Evolutionary conservation across 1,140 invertebrate genomes (phyloP).

Genomic region (Helicoverpa armigera): DNA sequence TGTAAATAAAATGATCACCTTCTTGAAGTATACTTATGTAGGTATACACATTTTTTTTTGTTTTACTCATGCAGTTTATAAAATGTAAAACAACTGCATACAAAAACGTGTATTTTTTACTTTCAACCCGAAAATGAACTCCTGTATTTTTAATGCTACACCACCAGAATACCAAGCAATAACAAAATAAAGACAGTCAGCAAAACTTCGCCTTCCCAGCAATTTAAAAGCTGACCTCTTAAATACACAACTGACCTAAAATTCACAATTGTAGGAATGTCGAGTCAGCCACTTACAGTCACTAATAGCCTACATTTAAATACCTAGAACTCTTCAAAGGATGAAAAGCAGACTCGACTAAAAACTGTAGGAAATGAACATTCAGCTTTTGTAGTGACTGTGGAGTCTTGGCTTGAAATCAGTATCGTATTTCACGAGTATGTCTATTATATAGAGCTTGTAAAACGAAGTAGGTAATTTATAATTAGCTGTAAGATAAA

Average conservation of each 20-base stretch:
- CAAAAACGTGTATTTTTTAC: no score
- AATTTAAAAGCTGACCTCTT: background rate
- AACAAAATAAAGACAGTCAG: background rate
- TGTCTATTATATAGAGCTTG: no score
- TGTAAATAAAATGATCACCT: no score
- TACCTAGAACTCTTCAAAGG: conserved; percentile 31
- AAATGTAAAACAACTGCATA: no score
- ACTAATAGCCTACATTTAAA: conserved; percentile 30
- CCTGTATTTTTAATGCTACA: background rate
- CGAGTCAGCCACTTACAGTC: conserved; percentile 26
- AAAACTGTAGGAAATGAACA: conserved; percentile 16
- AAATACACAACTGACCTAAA: conserved; percentile 22
- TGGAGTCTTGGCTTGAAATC: background rate
- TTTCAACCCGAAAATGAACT: background rate
- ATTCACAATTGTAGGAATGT: conserved; percentile 10
- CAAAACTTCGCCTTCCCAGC: background rate
- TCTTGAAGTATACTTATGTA: no score
- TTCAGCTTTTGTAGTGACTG: conserved; percentile 1
- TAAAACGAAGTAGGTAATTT: no score
- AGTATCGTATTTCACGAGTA: no score
- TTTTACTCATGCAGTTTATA: no score
- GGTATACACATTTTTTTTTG: no score
- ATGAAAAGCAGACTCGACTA: conserved; percentile 19
- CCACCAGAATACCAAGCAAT: background rate
- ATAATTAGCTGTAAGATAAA: no score